Evolutionary conservation across 2,797 vertebrate species (phyloP).

Genomic region (Saxicola maurus): DNA sequence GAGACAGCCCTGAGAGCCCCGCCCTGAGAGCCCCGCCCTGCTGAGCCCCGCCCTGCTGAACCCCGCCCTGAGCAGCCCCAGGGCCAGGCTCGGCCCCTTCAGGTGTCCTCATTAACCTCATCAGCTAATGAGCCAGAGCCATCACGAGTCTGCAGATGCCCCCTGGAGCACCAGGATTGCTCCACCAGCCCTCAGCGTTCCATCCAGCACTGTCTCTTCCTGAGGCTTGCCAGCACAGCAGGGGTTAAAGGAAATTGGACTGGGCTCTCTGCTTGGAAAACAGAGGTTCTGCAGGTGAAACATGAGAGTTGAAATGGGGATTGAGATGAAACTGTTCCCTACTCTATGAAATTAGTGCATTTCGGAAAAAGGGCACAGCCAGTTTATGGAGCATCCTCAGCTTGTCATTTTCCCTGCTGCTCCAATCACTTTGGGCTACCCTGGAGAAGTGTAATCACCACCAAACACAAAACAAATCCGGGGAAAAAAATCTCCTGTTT

Average conservation of each 20-base stretch:
- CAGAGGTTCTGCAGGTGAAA: neutral
- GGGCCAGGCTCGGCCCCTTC: neutral
- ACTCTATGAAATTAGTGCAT: neutral
- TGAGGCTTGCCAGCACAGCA: neutral
- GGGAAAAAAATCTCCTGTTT: neutral
- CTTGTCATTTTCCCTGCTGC: neutral
- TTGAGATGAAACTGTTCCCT: neutral
- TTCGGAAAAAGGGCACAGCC: neutral
- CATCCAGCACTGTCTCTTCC: neutral
- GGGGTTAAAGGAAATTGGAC: neutral
- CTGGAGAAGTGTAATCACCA: neutral
- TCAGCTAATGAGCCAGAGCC: constrained; percentile 29
- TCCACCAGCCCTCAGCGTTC: neutral
- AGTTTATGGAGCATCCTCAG: neutral
- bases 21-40: no score
- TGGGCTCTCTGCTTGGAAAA: neutral
- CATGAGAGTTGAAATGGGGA: neutral
- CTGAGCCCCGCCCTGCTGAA: neutral
- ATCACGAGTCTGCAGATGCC: neutral
- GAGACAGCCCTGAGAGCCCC: no score
- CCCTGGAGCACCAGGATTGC: neutral
- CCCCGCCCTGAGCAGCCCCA: neutral
- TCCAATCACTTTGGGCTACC: neutral
- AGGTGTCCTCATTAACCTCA: constrained; percentile 38
- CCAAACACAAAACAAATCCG: neutral